Evolutionary conservation across 2,888 invertebrate species (phyloP), one percentile per base, ranked within the genome.

Genomic region (Euplagia quadripunctaria): DNA sequence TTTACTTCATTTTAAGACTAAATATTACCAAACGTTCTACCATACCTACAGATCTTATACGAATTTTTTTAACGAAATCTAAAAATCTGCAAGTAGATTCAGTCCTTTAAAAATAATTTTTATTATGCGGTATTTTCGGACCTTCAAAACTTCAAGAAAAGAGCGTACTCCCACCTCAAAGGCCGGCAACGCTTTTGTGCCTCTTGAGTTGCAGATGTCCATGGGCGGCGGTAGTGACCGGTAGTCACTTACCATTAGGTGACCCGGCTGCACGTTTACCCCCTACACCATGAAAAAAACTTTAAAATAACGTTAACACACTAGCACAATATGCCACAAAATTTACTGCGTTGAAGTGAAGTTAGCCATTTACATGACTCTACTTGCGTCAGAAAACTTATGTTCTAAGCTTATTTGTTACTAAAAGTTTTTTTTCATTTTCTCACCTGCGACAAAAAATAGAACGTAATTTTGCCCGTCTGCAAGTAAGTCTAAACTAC

Each of bases 401-500:
- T 64, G 12, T 51, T 64, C 49, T 20, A 51, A 68, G 72, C 43
- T 52, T 61, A 68, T 51, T 55, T 70, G 64, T 64, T 42, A n/a
- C 17, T 2, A 17, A 46, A 68, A 68, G 67, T 31, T 51, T 63
- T 76, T 69, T 73, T 71, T 75, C 68, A 74, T 80, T 68, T 68
- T 72, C 73, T 65, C 79, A 81, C 79, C 81, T 83, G 82, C 72
- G 73, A 73, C 68, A 43, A 72, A 70, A 72, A 58, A 52, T 31
- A 31, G 46, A 41, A 16, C 55, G 52, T 68, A 71, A 31, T 31
- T 73, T 84, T 80, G 81, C 72, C 31, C 77, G 87, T 86, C 82
- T 86, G 73, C 77, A 75, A 51, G 16, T 7, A 43, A 70, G 74
- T 73, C 65, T 73, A 76, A 76, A 79, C 80, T 83, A 82, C 78